Base-by-base conservation (phyloP, 2,797 vertebrate species). In the Lutjanus argentimaculatus region DNA sequence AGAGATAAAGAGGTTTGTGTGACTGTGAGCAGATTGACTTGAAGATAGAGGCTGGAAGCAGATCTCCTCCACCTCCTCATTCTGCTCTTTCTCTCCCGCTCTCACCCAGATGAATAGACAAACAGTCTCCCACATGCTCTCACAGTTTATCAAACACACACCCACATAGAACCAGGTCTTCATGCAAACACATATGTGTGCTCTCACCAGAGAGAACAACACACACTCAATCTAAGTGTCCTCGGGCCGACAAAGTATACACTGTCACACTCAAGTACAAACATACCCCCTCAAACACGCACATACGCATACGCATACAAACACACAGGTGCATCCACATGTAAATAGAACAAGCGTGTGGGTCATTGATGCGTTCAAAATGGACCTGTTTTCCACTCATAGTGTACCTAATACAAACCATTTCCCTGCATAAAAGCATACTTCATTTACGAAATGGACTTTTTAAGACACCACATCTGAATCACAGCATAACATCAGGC, bases 81-180 rank as follows among this genome's bases (percentile, higher is more conserved):
- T 91, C 89, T 91, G 88, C 89, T 92, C 91, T 86, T 45, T 90
- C 91, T 91, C 85, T 89, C 84, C 52, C 49, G 77, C 88, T 91
- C 88, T 92, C 88, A 78, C 92, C 85, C 92, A 89, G 92, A 95
- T 93, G 93, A 95, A 96, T 88, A 96, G 95, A 96, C 95, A 96
- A 96, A 96, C 95, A 96, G 90, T 94, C 94, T 95, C 95, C 94
- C 93, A 95, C 95, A 92, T 89, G 82, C 94, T 94, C 94, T 95
- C 93, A 94, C 95, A 95, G 95, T 96, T 96, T 96, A 95, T 94
- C 95, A 96, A 96, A 96, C 96, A 96, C 92, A 91, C 95, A 90
- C 95, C 95, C 94, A 96, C 95, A 95, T 93, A 82, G 80, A 88
- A 87, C 62, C 90, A 89, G 92, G 89, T 88, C 93, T 94, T 94